Evolutionary conservation across 2,797 vertebrate genomes (phyloP).

Genomic region (Myotis planiceps): DNA sequence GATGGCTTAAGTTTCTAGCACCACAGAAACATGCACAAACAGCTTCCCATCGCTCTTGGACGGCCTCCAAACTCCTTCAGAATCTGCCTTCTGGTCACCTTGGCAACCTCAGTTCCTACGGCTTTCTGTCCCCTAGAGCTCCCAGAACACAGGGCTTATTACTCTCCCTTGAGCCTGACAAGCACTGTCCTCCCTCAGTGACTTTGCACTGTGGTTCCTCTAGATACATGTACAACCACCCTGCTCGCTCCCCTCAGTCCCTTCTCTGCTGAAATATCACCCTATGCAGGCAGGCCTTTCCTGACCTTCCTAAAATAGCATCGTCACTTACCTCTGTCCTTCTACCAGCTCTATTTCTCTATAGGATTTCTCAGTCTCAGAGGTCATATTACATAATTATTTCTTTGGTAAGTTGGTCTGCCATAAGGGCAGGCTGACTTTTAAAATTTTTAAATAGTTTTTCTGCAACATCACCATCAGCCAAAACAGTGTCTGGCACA

Average conservation of each 20-base stretch:
- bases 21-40: not conserved
- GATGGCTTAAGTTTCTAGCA: not conserved
- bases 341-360: not conserved
- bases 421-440: not conserved
- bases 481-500: not conserved
- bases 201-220: not conserved
- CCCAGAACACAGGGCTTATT: not conserved
- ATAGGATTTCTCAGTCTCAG: not conserved
- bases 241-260: not conserved
- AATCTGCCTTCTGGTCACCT: not conserved
- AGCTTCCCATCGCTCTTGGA: no score
- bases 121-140: not conserved
- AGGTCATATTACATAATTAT: not conserved
- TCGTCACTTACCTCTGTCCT: not conserved
- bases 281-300: not conserved
- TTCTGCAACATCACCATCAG: not conserved
- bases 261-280: not conserved
- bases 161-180: not conserved
- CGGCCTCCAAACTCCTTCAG: not conserved
- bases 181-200: not conserved
- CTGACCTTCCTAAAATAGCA: not conserved
- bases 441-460: not conserved
- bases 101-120: not conserved
- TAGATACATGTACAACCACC: not conserved
- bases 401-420: constrained; percentile 11